Base-by-base conservation (phyloP, 2,113 vertebrate genomes). In the Tupaia tana region DNA sequence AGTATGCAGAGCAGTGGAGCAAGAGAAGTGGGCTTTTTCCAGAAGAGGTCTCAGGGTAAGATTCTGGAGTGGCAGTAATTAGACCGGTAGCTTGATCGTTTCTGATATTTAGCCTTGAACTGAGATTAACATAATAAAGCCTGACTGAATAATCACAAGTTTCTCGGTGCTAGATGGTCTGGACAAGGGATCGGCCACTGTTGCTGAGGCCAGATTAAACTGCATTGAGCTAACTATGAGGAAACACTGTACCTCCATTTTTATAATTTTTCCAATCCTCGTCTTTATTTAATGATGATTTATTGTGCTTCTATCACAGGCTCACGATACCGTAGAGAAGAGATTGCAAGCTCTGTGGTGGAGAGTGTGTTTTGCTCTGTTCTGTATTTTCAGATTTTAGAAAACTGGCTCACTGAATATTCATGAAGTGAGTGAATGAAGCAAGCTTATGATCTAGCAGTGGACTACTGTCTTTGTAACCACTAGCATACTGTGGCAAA, bases 211-310 rank as follows among this genome's bases (percentile, higher is more conserved):
- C 54, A 58, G 18, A 78, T 58, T n/a, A 34, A 92, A 87, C 34
- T 7, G 15, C 63, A 14, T 2, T 71, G 19, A 93, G 31, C 25
- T 58, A 71, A 82, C 9, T 29, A 7, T 58, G n/a, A 31, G 19
- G 27, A 54, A 82, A 63, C 82, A 52, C 7, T 92, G 1, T 54
- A 61, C 18, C 52, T 86, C 6, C 59, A 18, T 79, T 77, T 75
- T 84, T 52, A n/a, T 89, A 27, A 22, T 63, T 66, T 89, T 61
- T 77, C 58, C 54, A 84, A 89, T 58, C 7, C n/a, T 79, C 22
- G 16, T 70, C 15, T 89, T 87, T 59, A 89, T 61, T 77, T 85
- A 82, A 64, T 61, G 70, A 74, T 90, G 70, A 78, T 19, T 91
- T 19, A 70, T 18, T 79, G 27, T 56, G 6, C 16, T 83, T 90